Base-by-base conservation (phyloP, 2,113 vertebrate genomes). In the Microcebus murinus region DNA sequence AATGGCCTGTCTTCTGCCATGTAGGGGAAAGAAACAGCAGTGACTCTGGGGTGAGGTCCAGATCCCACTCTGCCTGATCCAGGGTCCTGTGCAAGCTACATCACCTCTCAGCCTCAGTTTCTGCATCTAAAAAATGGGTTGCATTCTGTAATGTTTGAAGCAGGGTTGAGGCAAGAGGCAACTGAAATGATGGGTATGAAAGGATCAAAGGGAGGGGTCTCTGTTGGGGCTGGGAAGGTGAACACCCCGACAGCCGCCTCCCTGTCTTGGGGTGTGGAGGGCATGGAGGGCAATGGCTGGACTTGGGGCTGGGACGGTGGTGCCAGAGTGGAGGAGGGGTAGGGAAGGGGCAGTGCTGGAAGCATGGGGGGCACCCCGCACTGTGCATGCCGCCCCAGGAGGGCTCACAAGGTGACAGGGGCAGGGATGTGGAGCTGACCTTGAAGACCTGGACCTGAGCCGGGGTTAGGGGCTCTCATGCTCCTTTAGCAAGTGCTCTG, bases 191-290 rank as follows among this genome's bases (percentile, higher is more conserved):
- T 42, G 67, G 67, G 23, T 34, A 23, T 59, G 55, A 27, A 63
- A 12, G 27, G 23, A 10, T 39, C 42, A 61, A 8, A 25, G 12
- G 34, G 27, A 42, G n/a, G 13, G 13, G 61, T 61, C 31, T 45
- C 20, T 18, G 8, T 3, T 9, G 48, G 59, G 31, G 31, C 9
- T 31, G 13, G 13, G 15, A 14, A 67, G 48, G 23, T 0, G 29
- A 36, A 8, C 0, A 1, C 21, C 25, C 8, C 11, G 1, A 6
- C 42, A 0, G 0, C 39, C 0, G 1, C 31, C 36, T 65, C 8
- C 48, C 18, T 18, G 29, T 34, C 13, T 6, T 20, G 29, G 13
- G 45, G 3, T 34, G 9, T 65, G 55, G 34, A 82, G 27, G 74
- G 39, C 2, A 14, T 68, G 39, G 70, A 45, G 39, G 25, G 71